phyloP scores from a whole-genome alignment of 2,113 vertebrate genomes.

The Alexandromys fortis region DNA sequence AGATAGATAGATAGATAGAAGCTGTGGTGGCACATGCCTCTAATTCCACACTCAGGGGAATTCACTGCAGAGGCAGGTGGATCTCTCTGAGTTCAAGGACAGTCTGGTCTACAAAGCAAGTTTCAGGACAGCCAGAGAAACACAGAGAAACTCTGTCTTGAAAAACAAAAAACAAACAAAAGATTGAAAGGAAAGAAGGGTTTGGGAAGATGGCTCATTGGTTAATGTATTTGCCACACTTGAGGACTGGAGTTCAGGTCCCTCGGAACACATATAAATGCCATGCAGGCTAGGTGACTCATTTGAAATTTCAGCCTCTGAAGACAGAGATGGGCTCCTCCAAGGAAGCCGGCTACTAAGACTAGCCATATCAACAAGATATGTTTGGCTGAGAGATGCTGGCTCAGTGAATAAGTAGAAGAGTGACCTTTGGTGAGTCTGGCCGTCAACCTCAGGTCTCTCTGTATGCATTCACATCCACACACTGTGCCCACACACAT shows the following conservation, averaged over 20 bases:
- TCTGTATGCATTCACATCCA: background rate
- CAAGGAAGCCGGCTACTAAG: background rate
- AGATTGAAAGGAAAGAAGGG: background rate
- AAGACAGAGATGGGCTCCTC: background rate
- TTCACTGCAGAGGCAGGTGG: too few relatives aligned
- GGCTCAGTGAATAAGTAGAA: background rate
- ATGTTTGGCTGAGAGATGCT: background rate
- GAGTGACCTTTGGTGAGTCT: background rate
- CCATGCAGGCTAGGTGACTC: background rate
- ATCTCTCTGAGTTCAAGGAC: too few relatives aligned
- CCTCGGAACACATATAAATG: background rate
- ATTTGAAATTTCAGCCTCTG: background rate
- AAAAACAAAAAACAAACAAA: too few relatives aligned
- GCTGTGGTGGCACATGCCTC: too few relatives aligned
- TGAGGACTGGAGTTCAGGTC: background rate
- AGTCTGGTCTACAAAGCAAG: too few relatives aligned
- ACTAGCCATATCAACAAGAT: background rate
- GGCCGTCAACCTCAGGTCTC: background rate
- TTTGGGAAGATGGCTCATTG: background rate
- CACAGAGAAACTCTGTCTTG: too few relatives aligned
- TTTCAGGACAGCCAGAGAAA: too few relatives aligned
- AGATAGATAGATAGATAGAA: too few relatives aligned
- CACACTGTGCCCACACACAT: background rate
- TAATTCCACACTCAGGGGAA: too few relatives aligned
- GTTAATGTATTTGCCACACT: background rate